These are phyloP conservation scores for Tyrannus savana DNA, from an alignment of 2,113 vertebrate genomes.

Conservation along the genomic window DNA sequence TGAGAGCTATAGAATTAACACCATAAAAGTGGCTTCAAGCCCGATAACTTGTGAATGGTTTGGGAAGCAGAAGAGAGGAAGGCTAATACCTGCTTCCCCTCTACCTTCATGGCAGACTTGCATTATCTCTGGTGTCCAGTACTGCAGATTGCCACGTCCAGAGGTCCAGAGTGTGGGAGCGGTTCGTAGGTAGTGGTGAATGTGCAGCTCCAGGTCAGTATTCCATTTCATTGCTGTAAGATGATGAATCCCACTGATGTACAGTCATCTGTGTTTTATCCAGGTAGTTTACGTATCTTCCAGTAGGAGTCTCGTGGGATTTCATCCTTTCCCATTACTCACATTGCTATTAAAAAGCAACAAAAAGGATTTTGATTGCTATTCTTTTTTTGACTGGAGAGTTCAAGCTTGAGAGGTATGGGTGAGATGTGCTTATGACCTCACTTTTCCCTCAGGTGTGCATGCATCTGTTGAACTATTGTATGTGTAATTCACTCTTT, in stretches of 20 bases:
- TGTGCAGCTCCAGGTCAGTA: neutral
- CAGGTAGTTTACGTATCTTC: neutral
- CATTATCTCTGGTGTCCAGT: neutral
- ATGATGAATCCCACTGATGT: neutral
- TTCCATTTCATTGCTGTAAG: neutral
- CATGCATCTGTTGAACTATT: neutral
- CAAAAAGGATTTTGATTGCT: neutral
- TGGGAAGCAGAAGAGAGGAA: neutral
- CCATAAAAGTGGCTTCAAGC: neutral
- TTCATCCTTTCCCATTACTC: neutral
- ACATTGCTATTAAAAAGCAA: neutral
- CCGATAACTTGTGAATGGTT: neutral
- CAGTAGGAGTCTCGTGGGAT: neutral
- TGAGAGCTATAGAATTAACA: neutral
- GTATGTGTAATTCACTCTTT: neutral
- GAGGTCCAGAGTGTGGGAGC: fast-evolving
- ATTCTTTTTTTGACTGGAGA: neutral
- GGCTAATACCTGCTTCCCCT: neutral
- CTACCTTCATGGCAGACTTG: neutral
- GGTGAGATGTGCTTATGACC: neutral
- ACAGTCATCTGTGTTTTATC: neutral
- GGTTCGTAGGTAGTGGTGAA: too few species aligned
- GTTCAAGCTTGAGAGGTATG: neutral
- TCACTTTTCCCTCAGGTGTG: neutral
- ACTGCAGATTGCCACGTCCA: fast-evolving